Percentiles rank a stretch among this genome's conserved stretches.
phyloP scores from a whole-genome alignment of 2,888 invertebrate species.

The Candidula unifasciata region DNA sequence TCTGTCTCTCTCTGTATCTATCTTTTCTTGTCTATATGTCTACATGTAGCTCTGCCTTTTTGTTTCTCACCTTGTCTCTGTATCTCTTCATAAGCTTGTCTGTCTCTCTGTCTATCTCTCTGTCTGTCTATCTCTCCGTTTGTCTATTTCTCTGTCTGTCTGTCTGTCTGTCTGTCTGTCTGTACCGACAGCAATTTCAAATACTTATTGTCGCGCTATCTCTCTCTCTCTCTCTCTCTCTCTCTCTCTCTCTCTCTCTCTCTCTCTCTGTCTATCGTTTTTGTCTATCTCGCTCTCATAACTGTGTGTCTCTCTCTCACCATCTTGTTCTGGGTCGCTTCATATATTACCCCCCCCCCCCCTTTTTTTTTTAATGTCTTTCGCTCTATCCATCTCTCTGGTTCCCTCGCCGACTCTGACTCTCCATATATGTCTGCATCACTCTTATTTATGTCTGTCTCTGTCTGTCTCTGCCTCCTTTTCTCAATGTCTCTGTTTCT shows the following conservation, averaged over 20 bases:
- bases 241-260: conserved; percentile 2
- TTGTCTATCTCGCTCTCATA: neutral
- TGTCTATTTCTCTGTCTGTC: neutral
- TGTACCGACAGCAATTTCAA: no score
- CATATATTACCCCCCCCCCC: neutral
- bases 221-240: neutral
- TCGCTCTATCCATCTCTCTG: neutral
- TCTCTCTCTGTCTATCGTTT: conserved; percentile 19
- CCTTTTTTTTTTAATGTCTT: neutral
- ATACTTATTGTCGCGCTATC: no score
- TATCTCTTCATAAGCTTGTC: neutral
- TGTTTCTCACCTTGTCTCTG: neutral
- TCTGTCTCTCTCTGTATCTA: neutral
- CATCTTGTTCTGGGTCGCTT: neutral
- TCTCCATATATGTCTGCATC: conserved; percentile 2
- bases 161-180: conserved; percentile 7
- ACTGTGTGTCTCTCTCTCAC: conserved; percentile 7
- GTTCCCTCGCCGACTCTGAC: neutral
- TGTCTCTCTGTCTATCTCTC: no score
- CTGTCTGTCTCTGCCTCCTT: conserved; percentile 15
- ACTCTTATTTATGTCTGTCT: conserved; percentile 7
- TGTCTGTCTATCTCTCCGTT: no score
- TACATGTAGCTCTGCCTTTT: neutral
- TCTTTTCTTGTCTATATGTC: neutral
- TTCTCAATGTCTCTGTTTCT: conserved; percentile 2